Conservation (phyloP, 2,797 vertebrate genomes). For the Anabas testudineus region DNA sequence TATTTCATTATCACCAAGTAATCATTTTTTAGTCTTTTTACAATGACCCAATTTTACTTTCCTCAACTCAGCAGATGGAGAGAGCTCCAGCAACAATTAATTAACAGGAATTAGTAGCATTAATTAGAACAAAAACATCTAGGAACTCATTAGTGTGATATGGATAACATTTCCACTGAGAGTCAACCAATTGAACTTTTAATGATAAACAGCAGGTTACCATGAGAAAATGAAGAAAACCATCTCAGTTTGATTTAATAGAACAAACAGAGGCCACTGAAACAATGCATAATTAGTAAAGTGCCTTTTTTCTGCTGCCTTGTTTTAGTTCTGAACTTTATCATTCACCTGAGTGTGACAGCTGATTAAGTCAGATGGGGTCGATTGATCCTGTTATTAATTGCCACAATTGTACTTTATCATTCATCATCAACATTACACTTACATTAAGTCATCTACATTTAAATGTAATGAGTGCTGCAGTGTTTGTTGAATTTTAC, state of each 20-base stretch:
- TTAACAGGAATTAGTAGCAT: slow-evolving; percentile 85
- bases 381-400: slow-evolving; percentile 49
- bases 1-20: slow-evolving; percentile 63
- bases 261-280: slow-evolving; percentile 67
- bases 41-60: slow-evolving; percentile 80
- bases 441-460: too few species aligned
- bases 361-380: slow-evolving; percentile 44
- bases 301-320: slow-evolving; percentile 49
- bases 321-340: slow-evolving; percentile 45
- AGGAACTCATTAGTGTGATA: slow-evolving; percentile 82
- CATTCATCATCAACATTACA: too few species aligned
- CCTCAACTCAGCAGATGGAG: slow-evolving; percentile 82
- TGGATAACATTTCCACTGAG: slow-evolving; percentile 80
- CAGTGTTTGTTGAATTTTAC: slow-evolving; percentile 10
- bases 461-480: slow-evolving; percentile 46
- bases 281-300: slow-evolving; percentile 70
- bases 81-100: slow-evolving; percentile 85
- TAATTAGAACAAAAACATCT: slow-evolving; percentile 83
- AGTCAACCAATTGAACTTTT: slow-evolving; percentile 76
- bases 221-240: slow-evolving; percentile 56
- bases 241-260: slow-evolving; percentile 69
- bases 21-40: slow-evolving; percentile 43
- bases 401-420: slow-evolving; percentile 58
- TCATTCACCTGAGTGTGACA: slow-evolving; percentile 43
- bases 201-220: slow-evolving; percentile 78